phyloP scores from a whole-genome alignment of 35 echinoderm and acorn worm species.

The Stichopus chloronotus region DNA sequence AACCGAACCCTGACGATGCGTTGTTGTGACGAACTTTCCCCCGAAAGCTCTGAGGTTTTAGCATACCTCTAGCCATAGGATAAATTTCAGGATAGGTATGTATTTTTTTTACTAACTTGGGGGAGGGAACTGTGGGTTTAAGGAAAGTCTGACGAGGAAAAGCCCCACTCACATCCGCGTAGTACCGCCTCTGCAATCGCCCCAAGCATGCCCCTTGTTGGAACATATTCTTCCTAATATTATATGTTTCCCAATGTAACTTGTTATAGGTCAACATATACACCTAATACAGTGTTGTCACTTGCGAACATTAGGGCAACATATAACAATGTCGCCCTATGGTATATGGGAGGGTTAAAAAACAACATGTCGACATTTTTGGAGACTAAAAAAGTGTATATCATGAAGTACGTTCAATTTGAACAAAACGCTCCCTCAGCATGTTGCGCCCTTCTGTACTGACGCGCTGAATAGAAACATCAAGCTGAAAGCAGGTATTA shows the following conservation, averaged over 20 bases:
- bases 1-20: no score
- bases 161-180: no score
- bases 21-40: no score
- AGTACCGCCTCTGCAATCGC: no score
- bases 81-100: no score
- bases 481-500: background rate
- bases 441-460: background rate
- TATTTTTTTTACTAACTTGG: no score
- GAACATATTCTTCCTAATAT: background rate
- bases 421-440: background rate
- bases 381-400: background rate
- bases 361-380: background rate
- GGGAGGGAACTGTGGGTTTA: no score
- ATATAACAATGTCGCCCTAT: conserved; percentile 8
- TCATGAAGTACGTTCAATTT: conserved; percentile 9
- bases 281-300: conserved; percentile 7
- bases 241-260: conserved; percentile 4
- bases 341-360: conserved; percentile 2
- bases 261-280: conserved; percentile 10
- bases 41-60: no score
- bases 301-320: conserved; percentile 7
- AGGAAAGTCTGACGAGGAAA: no score
- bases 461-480: background rate
- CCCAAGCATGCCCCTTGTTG: no score
- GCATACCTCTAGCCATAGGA: no score